Conservation (phyloP, 2,113 vertebrate species). For the Chaetorhynchus papuensis region DNA sequence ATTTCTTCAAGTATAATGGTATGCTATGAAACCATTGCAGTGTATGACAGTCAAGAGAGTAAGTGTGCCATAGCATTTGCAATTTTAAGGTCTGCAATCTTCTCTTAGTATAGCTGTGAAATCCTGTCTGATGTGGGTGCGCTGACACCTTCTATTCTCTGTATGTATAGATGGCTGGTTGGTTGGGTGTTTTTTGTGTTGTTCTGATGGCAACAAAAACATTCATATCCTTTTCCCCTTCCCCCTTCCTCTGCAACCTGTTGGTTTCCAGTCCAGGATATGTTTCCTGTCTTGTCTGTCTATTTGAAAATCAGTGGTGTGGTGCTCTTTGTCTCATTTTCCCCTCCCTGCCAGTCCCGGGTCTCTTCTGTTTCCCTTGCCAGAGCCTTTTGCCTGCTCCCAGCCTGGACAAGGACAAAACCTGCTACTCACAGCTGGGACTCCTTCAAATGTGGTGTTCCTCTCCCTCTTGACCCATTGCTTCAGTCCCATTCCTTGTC, state of each 20-base stretch:
- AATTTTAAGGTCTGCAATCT: not conserved
- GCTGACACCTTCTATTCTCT: not conserved
- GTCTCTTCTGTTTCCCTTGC: not conserved
- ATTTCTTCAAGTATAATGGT: not conserved
- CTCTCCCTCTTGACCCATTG: not conserved
- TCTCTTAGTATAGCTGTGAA: not conserved
- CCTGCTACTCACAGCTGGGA: not conserved
- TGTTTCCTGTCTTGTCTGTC: slow-evolving; percentile 30
- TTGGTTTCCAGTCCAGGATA: slow-evolving; percentile 37
- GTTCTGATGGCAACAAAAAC: not conserved
- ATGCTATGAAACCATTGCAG: not conserved
- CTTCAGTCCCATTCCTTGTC: not conserved
- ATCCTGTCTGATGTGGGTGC: fast-evolving
- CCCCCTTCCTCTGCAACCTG: slow-evolving; percentile 15
- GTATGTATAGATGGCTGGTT: not conserved
- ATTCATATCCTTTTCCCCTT: slow-evolving; percentile 43
- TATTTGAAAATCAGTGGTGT: not conserved
- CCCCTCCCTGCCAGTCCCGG: not conserved
- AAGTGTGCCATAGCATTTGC: not conserved
- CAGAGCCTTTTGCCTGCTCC: not conserved
- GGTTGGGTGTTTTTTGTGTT: not conserved
- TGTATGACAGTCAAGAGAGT: not conserved
- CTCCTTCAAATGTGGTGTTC: not conserved
- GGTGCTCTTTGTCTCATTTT: not conserved
- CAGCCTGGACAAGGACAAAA: not conserved